Base-by-base conservation (phyloP, 1,140 invertebrate genomes). In the Calycopis cecrops region DNA sequence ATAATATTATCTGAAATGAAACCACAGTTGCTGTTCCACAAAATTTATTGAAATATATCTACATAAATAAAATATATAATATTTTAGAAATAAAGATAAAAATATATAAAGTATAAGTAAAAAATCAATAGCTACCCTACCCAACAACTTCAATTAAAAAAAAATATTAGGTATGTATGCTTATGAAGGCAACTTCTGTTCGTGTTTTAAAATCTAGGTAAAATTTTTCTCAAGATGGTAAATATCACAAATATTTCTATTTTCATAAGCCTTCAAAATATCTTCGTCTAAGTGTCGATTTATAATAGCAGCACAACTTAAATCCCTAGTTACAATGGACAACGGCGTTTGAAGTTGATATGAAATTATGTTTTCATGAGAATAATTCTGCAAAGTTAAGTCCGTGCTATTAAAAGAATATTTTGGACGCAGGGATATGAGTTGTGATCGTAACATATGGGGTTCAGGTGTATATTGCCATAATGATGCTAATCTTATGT, bases 281-380 rank as follows among this genome's bases (percentile, higher is more conserved):
- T 66, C 58, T 4, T 52, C 48, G 21, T 65, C 60, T 7, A 79
- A 44, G 48, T 76, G 57, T n/a, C 38, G 47, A 40, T 80, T 80
- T 1, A 80, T 49, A 12, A 77, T 67, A 0, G 63, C 53, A 1
- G 69, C 51, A 48, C 67, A 75, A 7, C 38, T 52, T 33, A 71
- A 48, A 35, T 79, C 73, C 6, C 54, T 7, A 6, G 65, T 14
- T 7, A 59, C 55, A 8, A 55, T 18, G 1, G 57, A 52, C 10
- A 71, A 49, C 3, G 68, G 56, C 0, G 57, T 53, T 12, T 37
- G 17, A n/a, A n/a, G n/a, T n/a, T n/a, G n/a, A n/a, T n/a, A n/a
- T n/a, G n/a, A n/a, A n/a, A n/a, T n/a, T n/a, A 17, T 76, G 38
- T 11, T 61, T 12, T 63, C 48, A 8, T 54, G 28, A 0, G 71